A percentile compares a stretch with the other conserved stretches of the same genome.
These are phyloP conservation scores for Carabus problematicus DNA, from an alignment of 2,888 invertebrate genomes.

Conservation along the genomic window DNA sequence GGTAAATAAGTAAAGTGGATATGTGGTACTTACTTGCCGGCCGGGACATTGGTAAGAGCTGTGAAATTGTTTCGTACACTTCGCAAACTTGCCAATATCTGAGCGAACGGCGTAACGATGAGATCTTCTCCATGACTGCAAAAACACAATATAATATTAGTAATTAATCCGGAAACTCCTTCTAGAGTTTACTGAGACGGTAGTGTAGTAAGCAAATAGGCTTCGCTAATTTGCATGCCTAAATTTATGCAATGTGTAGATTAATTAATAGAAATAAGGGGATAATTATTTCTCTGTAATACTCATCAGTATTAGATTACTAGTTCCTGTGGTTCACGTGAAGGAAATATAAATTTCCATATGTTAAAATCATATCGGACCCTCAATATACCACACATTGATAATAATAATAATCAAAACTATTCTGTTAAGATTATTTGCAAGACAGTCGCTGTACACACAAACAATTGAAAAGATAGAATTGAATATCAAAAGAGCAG, in stretches of 20 bases:
- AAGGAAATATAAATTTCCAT: too few relatives aligned
- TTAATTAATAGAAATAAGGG: too few relatives aligned
- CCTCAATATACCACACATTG: too few relatives aligned
- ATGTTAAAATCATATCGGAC: too few relatives aligned
- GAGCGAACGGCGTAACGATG: constrained; percentile 99
- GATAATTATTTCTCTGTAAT: too few relatives aligned
- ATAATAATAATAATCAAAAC: too few relatives aligned
- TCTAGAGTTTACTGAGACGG: neutral
- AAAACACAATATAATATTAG: constrained; percentile 48
- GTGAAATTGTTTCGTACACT: constrained; percentile 98
- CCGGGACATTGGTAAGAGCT: constrained; percentile 93
- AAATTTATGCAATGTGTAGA: too few relatives aligned
- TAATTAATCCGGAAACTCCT: constrained; percentile 47
- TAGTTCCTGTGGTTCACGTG: too few relatives aligned
- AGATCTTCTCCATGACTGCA: constrained; percentile 96
- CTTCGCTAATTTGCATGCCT: too few relatives aligned
- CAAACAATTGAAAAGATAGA: constrained; percentile 11
- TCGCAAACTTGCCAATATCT: constrained; percentile 97
- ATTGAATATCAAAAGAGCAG: constrained; percentile 50
- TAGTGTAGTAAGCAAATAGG: too few relatives aligned
- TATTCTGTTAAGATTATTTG: neutral
- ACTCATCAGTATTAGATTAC: too few relatives aligned
- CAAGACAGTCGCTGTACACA: neutral
- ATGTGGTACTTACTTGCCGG: constrained; percentile 77
- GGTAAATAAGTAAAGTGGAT: too few relatives aligned